Evolutionary conservation across 2,113 vertebrate genomes (phyloP), one percentile per base, ranked within the genome.

Genomic region (Cryptotis parvus): DNA sequence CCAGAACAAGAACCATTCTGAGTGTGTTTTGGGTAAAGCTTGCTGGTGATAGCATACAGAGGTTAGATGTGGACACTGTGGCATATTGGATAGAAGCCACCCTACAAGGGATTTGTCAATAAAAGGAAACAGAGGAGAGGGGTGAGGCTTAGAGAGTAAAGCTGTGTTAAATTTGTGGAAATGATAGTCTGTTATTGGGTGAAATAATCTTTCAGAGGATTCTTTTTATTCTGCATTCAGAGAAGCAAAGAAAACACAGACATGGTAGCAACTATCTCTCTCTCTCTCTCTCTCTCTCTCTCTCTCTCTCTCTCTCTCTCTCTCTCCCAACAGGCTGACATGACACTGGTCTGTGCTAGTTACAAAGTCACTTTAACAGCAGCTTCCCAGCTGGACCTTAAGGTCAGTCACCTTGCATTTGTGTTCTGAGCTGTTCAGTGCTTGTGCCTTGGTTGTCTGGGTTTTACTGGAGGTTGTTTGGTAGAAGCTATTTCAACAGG

Each of bases 391-490:
- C 37, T 31, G 52, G 39, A 12, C 16, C 37, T 77, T 61, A 16
- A 58, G 33, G n/a, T 75, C 20, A 84, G 73, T 27, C 18, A 77
- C 39, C 33, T 79, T 91, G 35, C 84, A 78, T 77, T 49, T 52
- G 77, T 73, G 20, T n/a, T 84, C 87, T 80, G 4, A 18, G 78
- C 22, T 37, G 35, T 24, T 55, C 43, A 35, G 77, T 72, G 26
- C 31, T 84, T 76, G 6, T 18, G 74, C 20, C 37, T 45, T 15
- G 55, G 22, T 58, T 18, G 6, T 20, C 55, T 58, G 55, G 18
- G 55, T 58, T 58, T 20, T 6, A 58, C 55, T 58, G 20, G 18
- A 58, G 35, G 24, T 63, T 35, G 37, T 41, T 4, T 58, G n/a
- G 24, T n/a, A 24, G 7, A 49, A 63, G 26, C 9, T n/a, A 12